Conservation (phyloP, 2,888 invertebrate genomes). For the Ophioninae sp. region DNA sequence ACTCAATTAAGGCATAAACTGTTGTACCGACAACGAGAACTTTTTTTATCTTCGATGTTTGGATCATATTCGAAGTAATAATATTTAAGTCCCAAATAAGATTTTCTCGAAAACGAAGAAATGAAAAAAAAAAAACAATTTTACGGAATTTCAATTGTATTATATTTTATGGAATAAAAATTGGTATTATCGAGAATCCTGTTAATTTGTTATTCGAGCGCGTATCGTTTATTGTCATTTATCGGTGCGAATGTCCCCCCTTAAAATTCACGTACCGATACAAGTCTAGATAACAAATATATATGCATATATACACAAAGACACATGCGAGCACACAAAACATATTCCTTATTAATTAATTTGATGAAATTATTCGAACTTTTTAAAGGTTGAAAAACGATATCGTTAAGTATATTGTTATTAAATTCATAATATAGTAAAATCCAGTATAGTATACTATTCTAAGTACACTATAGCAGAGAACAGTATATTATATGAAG, state of each 20-base stretch:
- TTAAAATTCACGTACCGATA: background rate
- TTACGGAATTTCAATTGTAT: background rate
- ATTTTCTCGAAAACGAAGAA: background rate
- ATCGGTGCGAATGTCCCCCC: slow-evolving; percentile 3
- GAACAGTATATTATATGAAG: slow-evolving; percentile 35
- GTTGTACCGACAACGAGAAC: too few relatives aligned
- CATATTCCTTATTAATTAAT: slow-evolving; percentile 38
- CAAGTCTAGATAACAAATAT: slow-evolving; percentile 4
- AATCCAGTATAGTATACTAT: slow-evolving; percentile 30
- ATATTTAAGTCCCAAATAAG: background rate
- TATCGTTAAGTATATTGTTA: slow-evolving; percentile 51
- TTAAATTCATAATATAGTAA: slow-evolving; percentile 50
- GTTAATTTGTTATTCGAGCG: slow-evolving; percentile 21
- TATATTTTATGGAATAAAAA: slow-evolving; percentile 2
- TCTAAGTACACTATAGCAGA: slow-evolving; percentile 30
- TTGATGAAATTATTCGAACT: slow-evolving; percentile 52
- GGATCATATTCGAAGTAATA: background rate
- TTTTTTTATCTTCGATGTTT: background rate
- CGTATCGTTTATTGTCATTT: slow-evolving; percentile 43
- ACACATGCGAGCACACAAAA: background rate
- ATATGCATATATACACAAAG: slow-evolving; percentile 25
- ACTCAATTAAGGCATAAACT: too few relatives aligned
- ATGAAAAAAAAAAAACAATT: slow-evolving; percentile 8
- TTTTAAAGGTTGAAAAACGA: slow-evolving; percentile 54
- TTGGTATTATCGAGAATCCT: background rate